These are phyloP conservation scores for Echinops telfairi DNA, from an alignment of 2,113 vertebrate species.

Conservation along the genomic window DNA sequence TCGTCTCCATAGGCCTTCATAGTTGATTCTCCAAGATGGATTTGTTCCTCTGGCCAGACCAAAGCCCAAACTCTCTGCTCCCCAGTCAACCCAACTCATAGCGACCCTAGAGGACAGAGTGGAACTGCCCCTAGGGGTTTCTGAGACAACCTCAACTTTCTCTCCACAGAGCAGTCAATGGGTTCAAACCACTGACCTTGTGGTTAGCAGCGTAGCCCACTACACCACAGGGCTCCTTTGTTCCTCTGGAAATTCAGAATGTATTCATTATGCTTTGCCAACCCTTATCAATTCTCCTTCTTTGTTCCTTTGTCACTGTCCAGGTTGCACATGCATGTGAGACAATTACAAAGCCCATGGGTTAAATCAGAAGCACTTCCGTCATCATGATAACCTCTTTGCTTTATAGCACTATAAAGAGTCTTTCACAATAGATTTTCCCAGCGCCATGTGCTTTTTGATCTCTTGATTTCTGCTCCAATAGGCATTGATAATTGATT, in stretches of 20 bases:
- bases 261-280: neutral
- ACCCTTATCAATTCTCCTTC: neutral
- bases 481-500: neutral
- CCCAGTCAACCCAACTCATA: too few species aligned
- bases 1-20: too few species aligned
- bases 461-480: neutral
- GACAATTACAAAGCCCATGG: neutral
- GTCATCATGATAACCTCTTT: neutral
- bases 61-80: too few species aligned
- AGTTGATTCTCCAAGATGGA: neutral
- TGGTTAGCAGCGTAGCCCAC: too few species aligned
- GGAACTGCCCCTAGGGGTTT: too few species aligned
- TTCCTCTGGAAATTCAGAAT: too few species aligned
- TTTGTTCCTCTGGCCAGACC: neutral
- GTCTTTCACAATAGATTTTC: neutral
- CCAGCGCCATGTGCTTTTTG: neutral
- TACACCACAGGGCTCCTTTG: too few species aligned
- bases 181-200: too few species aligned
- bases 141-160: too few species aligned
- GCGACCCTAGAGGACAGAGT: too few species aligned
- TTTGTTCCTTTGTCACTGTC: neutral
- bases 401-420: neutral
- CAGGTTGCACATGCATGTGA: neutral
- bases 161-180: too few species aligned
- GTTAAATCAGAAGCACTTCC: neutral